Percentiles rank a stretch among this genome's conserved stretches.
Conservation (phyloP, 2,888 invertebrate species). For the Fragum sueziense region DNA sequence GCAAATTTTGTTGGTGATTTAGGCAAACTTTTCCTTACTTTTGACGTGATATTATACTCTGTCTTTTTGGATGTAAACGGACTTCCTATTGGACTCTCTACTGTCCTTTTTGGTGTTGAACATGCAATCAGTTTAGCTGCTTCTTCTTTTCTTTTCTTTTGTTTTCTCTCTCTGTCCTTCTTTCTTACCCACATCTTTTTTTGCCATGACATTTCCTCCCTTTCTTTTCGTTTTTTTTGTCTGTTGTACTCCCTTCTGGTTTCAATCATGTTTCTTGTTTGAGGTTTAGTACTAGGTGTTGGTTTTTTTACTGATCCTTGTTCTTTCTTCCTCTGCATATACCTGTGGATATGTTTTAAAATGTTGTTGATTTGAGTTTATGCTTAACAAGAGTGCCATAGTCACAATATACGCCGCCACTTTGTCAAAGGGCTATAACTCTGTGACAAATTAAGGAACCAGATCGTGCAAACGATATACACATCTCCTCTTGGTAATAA, state of each 20-base stretch:
- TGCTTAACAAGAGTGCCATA: slow-evolving; percentile 29
- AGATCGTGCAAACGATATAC: neutral
- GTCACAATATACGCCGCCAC: neutral
- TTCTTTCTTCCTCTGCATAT: slow-evolving; percentile 45
- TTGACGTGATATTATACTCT: slow-evolving; percentile 42
- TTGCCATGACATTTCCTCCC: slow-evolving; percentile 38
- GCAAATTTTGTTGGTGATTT: slow-evolving; percentile 49
- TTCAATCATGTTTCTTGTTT: slow-evolving; percentile 35
- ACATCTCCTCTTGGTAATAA: no score
- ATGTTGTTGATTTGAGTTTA: slow-evolving; percentile 8
- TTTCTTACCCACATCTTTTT: slow-evolving; percentile 50
- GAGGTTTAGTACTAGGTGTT: slow-evolving; percentile 43
- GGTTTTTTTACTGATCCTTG: slow-evolving; percentile 33
- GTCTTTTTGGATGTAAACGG: slow-evolving; percentile 42
- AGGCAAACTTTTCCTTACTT: slow-evolving; percentile 38
- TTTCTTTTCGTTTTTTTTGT: slow-evolving; percentile 42
- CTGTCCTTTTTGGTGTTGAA: slow-evolving; percentile 15
- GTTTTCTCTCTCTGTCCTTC: slow-evolving; percentile 46
- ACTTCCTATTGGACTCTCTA: slow-evolving; percentile 22
- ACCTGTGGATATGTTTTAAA: slow-evolving; percentile 46
- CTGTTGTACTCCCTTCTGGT: slow-evolving; percentile 39
- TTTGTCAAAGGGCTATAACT: neutral
- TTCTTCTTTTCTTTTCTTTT: slow-evolving; percentile 29
- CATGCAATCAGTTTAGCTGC: slow-evolving; percentile 27
- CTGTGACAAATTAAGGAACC: neutral